Conservation (phyloP, 1,140 invertebrate species). For the Formica selysi region DNA sequence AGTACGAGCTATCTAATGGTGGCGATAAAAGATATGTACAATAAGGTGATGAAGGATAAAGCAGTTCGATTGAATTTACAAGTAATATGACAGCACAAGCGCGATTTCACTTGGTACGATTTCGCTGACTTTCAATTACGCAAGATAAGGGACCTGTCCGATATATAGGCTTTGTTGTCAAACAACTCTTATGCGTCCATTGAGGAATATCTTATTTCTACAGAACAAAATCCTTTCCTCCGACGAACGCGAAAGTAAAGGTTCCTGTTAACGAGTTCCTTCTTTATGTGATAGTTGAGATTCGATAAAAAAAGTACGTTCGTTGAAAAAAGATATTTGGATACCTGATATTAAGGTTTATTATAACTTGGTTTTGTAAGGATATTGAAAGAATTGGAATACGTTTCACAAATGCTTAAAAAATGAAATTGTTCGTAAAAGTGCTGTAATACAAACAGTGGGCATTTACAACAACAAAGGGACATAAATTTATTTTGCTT, state of each 20-base stretch:
- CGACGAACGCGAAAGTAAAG: conserved; percentile 25
- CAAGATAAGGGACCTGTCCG: conserved; percentile 41
- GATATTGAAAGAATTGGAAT: neutral
- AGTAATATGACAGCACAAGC: conserved; percentile 38
- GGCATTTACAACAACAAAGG: conserved; percentile 44
- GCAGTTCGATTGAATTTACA: conserved; percentile 14
- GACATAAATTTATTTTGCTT: conserved; percentile 31
- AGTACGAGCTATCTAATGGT: conserved; percentile 5
- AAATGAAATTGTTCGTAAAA: neutral
- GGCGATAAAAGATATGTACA: neutral
- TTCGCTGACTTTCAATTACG: conserved; percentile 49
- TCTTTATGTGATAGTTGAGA: neutral
- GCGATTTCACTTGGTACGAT: conserved; percentile 45
- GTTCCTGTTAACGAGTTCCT: conserved; percentile 22
- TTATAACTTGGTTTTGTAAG: conserved; percentile 21
- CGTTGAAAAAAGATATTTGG: neutral
- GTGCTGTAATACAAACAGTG: neutral
- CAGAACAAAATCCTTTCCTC: neutral
- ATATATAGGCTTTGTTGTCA: conserved; percentile 12
- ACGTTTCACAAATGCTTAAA: neutral
- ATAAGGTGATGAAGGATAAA: conserved; percentile 14
- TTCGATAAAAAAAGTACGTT: conserved; percentile 15
- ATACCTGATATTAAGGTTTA: neutral
- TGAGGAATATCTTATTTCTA: neutral
- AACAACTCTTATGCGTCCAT: conserved; percentile 22